Evolutionary conservation across 2,113 vertebrate genomes (phyloP), one percentile per base, ranked within the genome.

Genomic region (Scomber colias): DNA sequence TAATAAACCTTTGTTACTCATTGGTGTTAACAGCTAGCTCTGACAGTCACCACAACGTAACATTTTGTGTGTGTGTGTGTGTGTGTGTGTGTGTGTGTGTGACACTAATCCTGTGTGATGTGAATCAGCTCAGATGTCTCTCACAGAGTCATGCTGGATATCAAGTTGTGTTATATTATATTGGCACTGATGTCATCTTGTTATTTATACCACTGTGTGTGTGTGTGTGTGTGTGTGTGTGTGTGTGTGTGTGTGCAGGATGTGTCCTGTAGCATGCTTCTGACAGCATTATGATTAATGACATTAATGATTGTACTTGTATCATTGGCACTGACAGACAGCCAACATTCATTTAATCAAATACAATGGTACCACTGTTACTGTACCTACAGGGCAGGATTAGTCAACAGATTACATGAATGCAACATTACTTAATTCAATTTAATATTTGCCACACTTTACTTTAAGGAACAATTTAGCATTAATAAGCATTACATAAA

Each of bases 1-100:
- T 83, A 78, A 78, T 83, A 75, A 83, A 69, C 60, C 54, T 73
- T 68, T 67, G 69, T 74, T 62, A 66, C 63, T 46, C 17, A 77
- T 21, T 10, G 14, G 55, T 54, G n/a, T 16, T 15, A 78, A 77
- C 64, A 59, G 30, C 63, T 54, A 2, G 3, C 3, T 45, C 12
- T 60, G 54, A 63, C 54, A 24, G 0, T 27, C 14, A 31, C 17
- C 1, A 54, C 11, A 24, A 13, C 40, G 44, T 11, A n/a, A 55
- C 53, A 17, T 35, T 53, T 17, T 49, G 35, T 40, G 35, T 40
- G 35, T 40, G 35, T 40, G 35, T 40, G 35, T 40, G 35, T 40
- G 35, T 40, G 6, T 40, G 31, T 35, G 31, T n/a, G n/a, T n/a
- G n/a, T 44, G 61, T 27, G 53, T 49, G 62, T 9, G n/a, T 21